A percentile compares a stretch with the other conserved stretches of the same genome.
Conservation (phyloP, 2,113 vertebrate genomes). For the Aspidoscelis tigris region DNA sequence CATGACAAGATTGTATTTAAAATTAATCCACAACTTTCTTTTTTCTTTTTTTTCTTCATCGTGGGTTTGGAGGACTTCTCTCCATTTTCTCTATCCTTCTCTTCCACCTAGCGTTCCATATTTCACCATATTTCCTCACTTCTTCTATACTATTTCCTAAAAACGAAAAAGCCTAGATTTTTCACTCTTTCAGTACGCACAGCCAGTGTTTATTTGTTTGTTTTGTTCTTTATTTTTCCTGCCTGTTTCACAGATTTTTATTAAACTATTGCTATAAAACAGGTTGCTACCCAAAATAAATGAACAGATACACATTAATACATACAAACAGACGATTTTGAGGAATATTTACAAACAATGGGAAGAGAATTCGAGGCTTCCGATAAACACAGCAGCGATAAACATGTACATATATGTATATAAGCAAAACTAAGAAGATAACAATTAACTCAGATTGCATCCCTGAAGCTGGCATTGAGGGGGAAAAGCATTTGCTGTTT, state of each 20-base stretch:
- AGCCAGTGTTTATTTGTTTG: conserved; percentile 69
- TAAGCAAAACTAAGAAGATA: conserved; percentile 44
- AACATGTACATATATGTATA: conserved; percentile 58
- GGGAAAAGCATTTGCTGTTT: conserved; percentile 18
- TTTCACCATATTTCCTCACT: conserved; percentile 31
- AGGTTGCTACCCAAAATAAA: conserved; percentile 74
- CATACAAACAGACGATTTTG: conserved; percentile 73
- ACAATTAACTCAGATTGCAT: conserved; percentile 50
- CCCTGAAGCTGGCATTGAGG: conserved; percentile 37
- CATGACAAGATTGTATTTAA: too few relatives aligned
- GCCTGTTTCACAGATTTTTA: conserved; percentile 77
- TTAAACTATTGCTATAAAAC: conserved; percentile 75
- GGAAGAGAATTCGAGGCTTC: conserved; percentile 66
- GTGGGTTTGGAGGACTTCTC: too few relatives aligned
- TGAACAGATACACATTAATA: conserved; percentile 75
- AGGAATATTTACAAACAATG: conserved; percentile 77
- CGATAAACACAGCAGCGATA: conserved; percentile 57
- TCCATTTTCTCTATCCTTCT: background rate
- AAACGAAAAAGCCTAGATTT: conserved; percentile 24
- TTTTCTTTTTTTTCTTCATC: too few relatives aligned
- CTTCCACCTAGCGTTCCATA: conserved; percentile 4
- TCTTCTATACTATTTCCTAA: conserved; percentile 28
- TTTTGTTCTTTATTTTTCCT: conserved; percentile 68
- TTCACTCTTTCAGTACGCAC: conserved; percentile 58
- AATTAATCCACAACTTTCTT: too few relatives aligned